phyloP scores from a whole-genome alignment of 2,797 vertebrate genomes.

The Syngnathus rostellatus region DNA sequence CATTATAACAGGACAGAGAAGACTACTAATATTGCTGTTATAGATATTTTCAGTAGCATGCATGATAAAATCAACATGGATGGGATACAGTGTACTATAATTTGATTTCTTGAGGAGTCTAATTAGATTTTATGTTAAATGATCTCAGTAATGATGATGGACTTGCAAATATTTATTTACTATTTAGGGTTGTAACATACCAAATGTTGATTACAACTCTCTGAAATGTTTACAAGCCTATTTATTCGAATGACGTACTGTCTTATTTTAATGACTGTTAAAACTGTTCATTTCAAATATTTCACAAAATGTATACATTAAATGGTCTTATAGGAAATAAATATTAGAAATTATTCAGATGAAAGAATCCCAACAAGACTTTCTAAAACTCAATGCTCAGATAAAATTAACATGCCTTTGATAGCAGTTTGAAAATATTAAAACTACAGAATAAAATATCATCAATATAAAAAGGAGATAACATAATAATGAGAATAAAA shows the following conservation, averaged over 20 bases:
- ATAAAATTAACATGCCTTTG: neutral
- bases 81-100: neutral
- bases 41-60: neutral
- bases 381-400: neutral
- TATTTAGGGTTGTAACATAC: neutral
- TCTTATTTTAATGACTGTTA: conserved; percentile 48
- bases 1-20: neutral
- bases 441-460: neutral
- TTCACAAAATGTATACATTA: neutral
- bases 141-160: neutral
- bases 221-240: conserved; percentile 11
- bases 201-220: neutral
- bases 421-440: neutral
- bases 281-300: neutral
- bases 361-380: neutral
- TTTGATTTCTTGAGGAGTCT: neutral
- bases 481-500: neutral
- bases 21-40: neutral
- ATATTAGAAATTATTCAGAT: neutral
- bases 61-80: neutral
- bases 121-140: neutral
- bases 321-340: neutral
- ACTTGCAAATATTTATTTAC: neutral
- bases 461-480: neutral
- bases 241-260: conserved; percentile 24